phyloP scores from a whole-genome alignment of 2,113 vertebrate species.

The Alethe castanea region DNA sequence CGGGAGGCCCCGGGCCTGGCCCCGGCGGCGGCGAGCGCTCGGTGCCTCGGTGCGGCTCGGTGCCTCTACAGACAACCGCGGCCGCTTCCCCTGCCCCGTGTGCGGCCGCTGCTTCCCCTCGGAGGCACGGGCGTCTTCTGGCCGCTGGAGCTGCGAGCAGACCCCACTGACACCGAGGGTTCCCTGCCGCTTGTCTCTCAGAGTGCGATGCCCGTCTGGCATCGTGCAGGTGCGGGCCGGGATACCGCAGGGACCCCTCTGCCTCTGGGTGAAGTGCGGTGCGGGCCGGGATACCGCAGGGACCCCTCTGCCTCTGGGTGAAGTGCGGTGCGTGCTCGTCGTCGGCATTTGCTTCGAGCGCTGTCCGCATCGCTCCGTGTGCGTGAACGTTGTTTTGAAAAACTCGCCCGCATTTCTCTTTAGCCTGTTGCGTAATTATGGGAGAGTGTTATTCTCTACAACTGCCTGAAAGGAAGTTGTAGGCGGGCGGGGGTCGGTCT shows the following conservation, averaged over 20 bases:
- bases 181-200: fast-evolving
- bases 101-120: background rate
- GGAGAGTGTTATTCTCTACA: fast-evolving
- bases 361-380: background rate
- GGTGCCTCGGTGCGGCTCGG: background rate
- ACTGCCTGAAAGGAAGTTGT: background rate
- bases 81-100: background rate
- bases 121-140: fast-evolving
- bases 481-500: background rate
- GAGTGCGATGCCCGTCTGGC: fast-evolving
- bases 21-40: background rate
- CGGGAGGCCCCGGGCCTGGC: background rate
- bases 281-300: background rate
- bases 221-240: fast-evolving
- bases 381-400: fast-evolving
- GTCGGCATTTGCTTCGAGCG: background rate
- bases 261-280: fast-evolving
- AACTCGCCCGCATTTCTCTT: background rate
- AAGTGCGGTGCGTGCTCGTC: fast-evolving
- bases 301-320: fast-evolving
- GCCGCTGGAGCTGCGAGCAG: too few species aligned
- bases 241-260: fast-evolving
- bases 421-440: background rate
- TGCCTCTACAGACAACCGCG: background rate
- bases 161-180: fast-evolving